These are phyloP conservation scores for Euzetes globulus DNA, from an alignment of 2,888 invertebrate genomes.

Conservation along the genomic window DNA sequence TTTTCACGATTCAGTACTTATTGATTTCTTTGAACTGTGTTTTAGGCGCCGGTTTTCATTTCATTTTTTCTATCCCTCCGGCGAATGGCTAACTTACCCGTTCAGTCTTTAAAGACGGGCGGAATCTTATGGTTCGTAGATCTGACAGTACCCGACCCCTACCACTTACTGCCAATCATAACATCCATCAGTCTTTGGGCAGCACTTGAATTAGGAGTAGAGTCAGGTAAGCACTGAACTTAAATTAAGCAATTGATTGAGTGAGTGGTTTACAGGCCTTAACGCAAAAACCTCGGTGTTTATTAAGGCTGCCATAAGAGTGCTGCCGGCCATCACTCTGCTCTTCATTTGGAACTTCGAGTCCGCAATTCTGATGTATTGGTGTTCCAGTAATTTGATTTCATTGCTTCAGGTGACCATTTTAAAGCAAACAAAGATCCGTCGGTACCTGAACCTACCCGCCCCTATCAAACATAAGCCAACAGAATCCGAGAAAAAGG, in stretches of 20 bases:
- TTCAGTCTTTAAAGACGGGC: slow-evolving; percentile 79
- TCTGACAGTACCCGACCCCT: slow-evolving; percentile 82
- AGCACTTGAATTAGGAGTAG: slow-evolving; percentile 61
- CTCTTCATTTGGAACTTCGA: slow-evolving; percentile 36
- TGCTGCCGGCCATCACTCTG: slow-evolving; percentile 26
- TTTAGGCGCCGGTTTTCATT: slow-evolving; percentile 65
- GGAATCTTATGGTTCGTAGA: slow-evolving; percentile 90
- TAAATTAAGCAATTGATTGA: background rate
- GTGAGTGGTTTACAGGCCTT: background rate
- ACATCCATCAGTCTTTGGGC: slow-evolving; percentile 72
- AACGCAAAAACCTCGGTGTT: slow-evolving; percentile 3
- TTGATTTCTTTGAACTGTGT: background rate
- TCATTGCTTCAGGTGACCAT: slow-evolving; percentile 72
- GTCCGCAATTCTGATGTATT: slow-evolving; percentile 76
- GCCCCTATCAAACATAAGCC: slow-evolving; percentile 54
- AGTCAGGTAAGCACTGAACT: slow-evolving; percentile 25
- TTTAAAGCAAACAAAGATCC: slow-evolving; percentile 64
- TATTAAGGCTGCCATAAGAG: background rate
- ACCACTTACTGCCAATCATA: slow-evolving; percentile 71
- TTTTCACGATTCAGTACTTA: background rate
- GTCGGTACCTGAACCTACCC: slow-evolving; percentile 68
- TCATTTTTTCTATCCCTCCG: slow-evolving; percentile 83
- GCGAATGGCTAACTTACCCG: slow-evolving; percentile 79
- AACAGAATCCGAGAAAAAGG: slow-evolving; percentile 55
- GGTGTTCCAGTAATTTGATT: slow-evolving; percentile 78